Conservation (phyloP, 2,888 invertebrate species). For the Thecocarcelia acutangulata region DNA sequence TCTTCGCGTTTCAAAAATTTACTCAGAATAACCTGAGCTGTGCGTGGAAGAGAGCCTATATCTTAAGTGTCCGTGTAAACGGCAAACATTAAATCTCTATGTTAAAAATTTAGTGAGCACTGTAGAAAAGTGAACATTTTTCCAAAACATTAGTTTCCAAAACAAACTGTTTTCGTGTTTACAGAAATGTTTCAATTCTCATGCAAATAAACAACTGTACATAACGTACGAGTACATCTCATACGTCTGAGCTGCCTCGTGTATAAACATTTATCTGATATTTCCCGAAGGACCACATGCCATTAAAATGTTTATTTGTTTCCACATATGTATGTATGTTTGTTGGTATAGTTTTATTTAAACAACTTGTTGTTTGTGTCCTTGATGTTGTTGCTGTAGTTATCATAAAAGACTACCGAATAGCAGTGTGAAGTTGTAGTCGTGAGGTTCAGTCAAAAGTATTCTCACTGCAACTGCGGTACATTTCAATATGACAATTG, state of each 20-base stretch:
- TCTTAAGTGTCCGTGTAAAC: too few species aligned
- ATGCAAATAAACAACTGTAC: background rate
- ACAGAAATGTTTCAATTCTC: background rate
- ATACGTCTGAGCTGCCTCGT: conserved; percentile 21
- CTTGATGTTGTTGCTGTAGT: conserved; percentile 33
- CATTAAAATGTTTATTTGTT: conserved; percentile 65
- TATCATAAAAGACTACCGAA: conserved; percentile 34
- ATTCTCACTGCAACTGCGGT: conserved; percentile 61
- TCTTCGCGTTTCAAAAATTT: too few species aligned
- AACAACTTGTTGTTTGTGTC: conserved; percentile 32
- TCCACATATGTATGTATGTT: conserved; percentile 20
- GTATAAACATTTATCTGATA: conserved; percentile 64
- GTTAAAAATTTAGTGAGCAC: too few species aligned
- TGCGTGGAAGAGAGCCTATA: too few species aligned
- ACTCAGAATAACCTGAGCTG: too few species aligned
- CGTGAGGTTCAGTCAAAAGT: conserved; percentile 28
- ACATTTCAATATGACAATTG: conserved; percentile 58
- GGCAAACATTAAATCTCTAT: too few species aligned
- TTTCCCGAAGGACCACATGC: conserved; percentile 66
- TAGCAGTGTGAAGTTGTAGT: conserved; percentile 35
- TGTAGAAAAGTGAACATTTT: too few species aligned
- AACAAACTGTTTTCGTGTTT: conserved; percentile 13
- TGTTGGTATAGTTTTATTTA: conserved; percentile 22
- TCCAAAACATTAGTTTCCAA: too few species aligned
- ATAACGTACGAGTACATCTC: background rate